Base-by-base conservation (phyloP, 2,797 vertebrate genomes). In the Tiaroga cobitis region DNA sequence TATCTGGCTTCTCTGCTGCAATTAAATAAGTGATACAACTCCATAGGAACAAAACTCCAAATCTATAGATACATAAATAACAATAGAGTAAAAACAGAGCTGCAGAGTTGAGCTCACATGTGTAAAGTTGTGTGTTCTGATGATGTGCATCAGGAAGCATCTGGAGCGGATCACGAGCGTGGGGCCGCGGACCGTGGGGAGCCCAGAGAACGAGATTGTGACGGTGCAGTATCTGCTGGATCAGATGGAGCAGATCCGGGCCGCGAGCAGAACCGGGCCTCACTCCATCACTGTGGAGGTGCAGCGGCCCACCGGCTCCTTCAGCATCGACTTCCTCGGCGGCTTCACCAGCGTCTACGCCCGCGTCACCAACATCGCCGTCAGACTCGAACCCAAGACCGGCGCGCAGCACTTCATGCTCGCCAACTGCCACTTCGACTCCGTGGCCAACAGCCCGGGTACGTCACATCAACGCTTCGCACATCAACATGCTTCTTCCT, bases 381-480 rank as follows among this genome's bases (percentile, higher is more conserved):
- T 99, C 63, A 96, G 95, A 86, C 93, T 99, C 85, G 97, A 99
- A 89, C 98, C 98, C 10, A 95, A 89, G 81, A 87, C 29, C 0
- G 97, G 97, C 49, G 94, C 97, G 0, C 91, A 97, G 90, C 97
- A 99, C 89, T 94, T 98, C 32, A 95, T 99, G 87, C 93, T 99
- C 63, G 97, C 97, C 61, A 99, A 99, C 89, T 99, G 98, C 90
- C 98, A 99, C 93, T 99, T 99, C 92, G 98, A 99, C 93, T 97
- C 97, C 0, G 97, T 99, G 91, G 96, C 97, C 68, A 97, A 97
- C 93, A 97, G 96, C 85, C 96, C 97, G 85, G 98, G 98, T 99
- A 93, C 81, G 24, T 54, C 10, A 8, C 54, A 37, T 5, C 43
- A 67, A 29, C 26, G 5, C n/a, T 49, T 4, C 16, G 1, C 56